These are phyloP conservation scores for Wiebesia pumilae DNA, from an alignment of 1,140 invertebrate genomes.

Conservation along the genomic window DNA sequence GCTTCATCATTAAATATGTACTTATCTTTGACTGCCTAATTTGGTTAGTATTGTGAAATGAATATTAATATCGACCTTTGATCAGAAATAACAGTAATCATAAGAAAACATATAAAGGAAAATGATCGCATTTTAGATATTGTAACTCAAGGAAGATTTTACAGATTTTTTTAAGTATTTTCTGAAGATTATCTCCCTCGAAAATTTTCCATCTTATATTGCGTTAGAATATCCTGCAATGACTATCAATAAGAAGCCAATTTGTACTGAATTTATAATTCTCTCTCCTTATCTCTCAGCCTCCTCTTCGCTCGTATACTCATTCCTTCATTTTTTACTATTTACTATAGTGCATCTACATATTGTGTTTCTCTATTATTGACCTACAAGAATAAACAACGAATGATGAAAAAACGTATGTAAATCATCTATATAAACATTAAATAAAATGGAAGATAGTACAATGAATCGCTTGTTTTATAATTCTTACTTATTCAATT, in stretches of 20 bases:
- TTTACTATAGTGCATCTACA: no score
- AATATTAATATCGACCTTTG: not conserved
- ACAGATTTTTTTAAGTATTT: conserved; percentile 9
- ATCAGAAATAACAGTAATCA: not conserved
- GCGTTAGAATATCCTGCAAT: not conserved
- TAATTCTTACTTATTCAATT: no score
- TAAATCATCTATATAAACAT: no score
- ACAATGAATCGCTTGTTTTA: no score
- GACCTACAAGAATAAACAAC: no score
- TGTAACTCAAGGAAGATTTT: not conserved
- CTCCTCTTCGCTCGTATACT: no score
- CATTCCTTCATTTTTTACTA: no score
- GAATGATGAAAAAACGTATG: no score
- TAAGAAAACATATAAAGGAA: not conserved
- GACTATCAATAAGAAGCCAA: not conserved
- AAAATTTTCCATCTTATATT: not conserved
- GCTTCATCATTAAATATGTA: not conserved
- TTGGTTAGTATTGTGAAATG: not conserved
- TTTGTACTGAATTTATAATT: not conserved
- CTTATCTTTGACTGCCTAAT: not conserved
- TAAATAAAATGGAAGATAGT: no score
- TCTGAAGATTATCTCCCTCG: not conserved
- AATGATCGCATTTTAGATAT: not conserved
- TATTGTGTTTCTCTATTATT: no score
- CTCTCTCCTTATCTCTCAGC: no score